A percentile compares a stretch with the other conserved stretches of the same genome.
phyloP scores from a whole-genome alignment of 2,888 invertebrate genomes.

The Sminthurides aquaticus region DNA sequence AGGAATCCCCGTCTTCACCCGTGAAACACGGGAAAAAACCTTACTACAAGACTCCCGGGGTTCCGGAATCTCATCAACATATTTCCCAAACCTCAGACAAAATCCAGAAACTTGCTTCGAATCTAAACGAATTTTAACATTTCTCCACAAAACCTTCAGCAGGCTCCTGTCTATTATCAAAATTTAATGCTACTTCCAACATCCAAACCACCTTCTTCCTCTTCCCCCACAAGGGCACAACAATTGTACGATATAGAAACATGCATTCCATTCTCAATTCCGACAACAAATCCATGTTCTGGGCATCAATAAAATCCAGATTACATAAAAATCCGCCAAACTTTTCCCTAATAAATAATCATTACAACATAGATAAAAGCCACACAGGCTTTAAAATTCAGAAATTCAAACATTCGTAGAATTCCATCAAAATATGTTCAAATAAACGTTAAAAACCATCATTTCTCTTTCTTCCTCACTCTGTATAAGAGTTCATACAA shows the following conservation, averaged over 20 bases:
- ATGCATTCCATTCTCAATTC: neutral
- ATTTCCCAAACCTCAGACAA: neutral
- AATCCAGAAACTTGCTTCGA: neutral
- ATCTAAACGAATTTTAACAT: neutral
- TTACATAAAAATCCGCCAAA: neutral
- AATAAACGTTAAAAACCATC: neutral
- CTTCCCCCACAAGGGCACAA: neutral
- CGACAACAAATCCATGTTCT: neutral
- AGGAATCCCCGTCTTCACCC: neutral
- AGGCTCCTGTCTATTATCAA: constrained; percentile 5
- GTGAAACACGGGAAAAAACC: neutral
- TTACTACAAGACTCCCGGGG: constrained; percentile 4
- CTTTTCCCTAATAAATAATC: neutral
- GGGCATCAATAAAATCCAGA: neutral
- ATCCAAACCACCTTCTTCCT: neutral
- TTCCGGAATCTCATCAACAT: neutral
- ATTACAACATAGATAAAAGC: too few relatives aligned
- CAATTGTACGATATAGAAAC: neutral
- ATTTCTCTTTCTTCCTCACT: neutral
- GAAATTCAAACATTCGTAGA: neutral
- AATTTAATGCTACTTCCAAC: constrained; percentile 2
- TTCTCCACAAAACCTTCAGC: too few relatives aligned
- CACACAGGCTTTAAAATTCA: too few relatives aligned
- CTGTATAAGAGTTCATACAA: too few relatives aligned
- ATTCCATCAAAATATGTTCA: neutral